Evolutionary conservation across 2,797 vertebrate genomes (phyloP).

Genomic region (Pelochelys cantorii): DNA sequence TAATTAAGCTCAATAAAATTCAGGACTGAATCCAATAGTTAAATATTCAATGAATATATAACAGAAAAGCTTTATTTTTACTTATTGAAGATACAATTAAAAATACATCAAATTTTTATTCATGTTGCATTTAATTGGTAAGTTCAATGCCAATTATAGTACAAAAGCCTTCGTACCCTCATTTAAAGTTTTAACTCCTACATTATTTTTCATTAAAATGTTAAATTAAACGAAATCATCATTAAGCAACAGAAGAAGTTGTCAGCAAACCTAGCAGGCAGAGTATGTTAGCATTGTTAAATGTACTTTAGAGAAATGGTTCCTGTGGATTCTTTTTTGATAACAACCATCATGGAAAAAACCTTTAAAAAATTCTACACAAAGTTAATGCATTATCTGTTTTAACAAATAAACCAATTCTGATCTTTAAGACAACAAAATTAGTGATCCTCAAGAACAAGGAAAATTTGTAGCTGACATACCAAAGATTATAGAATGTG

Average conservation of each 20-base stretch:
- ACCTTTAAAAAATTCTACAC: not conserved
- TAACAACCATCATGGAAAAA: not conserved
- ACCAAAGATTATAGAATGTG: constrained; percentile 30
- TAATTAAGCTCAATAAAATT: constrained; percentile 73
- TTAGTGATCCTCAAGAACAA: constrained; percentile 41
- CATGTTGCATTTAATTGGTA: constrained; percentile 71
- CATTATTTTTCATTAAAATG: constrained; percentile 75
- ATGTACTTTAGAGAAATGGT: constrained; percentile 38
- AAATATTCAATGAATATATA: constrained; percentile 74
- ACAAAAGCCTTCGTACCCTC: constrained; percentile 33
- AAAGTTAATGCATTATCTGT: constrained; percentile 11
- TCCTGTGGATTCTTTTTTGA: not conserved
- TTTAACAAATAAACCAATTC: constrained; percentile 53
- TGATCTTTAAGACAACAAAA: constrained; percentile 50
- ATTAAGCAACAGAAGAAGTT: constrained; percentile 63
- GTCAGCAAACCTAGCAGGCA: constrained; percentile 55
- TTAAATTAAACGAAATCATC: constrained; percentile 71
- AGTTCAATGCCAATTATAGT: constrained; percentile 68
- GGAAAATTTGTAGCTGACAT: constrained; percentile 33
- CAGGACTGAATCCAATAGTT: constrained; percentile 60
- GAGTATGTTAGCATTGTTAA: constrained; percentile 34
- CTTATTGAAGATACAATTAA: constrained; percentile 76
- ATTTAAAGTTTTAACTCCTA: constrained; percentile 65
- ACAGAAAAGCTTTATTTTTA: constrained; percentile 69
- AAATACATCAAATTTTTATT: constrained; percentile 76